Percentiles rank a stretch among this genome's conserved stretches.
phyloP scores from a whole-genome alignment of 35 echinoderm and acorn worm genomes.

The Patiria miniata region DNA sequence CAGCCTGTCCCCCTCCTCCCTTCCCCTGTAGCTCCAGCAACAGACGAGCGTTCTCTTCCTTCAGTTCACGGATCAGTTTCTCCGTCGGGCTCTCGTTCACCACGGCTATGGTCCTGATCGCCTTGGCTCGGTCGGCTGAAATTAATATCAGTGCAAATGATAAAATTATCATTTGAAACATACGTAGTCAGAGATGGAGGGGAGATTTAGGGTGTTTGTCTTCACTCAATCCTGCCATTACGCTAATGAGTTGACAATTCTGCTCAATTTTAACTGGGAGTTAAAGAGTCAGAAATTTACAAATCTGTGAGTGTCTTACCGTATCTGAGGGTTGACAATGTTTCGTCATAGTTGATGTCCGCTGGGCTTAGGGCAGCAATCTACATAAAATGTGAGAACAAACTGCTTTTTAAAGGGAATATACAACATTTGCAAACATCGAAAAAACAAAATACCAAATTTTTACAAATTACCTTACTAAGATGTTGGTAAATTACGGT shows the following conservation, averaged over 20 bases:
- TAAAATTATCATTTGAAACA: too few species aligned
- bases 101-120: constrained; percentile 94
- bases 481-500: too few species aligned
- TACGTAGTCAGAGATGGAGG: too few species aligned
- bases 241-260: too few species aligned
- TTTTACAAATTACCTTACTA: too few species aligned
- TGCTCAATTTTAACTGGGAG: too few species aligned
- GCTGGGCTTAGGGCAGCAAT: constrained; percentile 95
- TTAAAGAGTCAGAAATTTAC: background rate
- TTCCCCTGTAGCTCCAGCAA: constrained; percentile 65
- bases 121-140: constrained; percentile 85
- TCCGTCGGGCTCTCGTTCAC: constrained; percentile 97
- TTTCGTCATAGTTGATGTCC: constrained; percentile 93
- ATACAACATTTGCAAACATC: too few species aligned
- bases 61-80: constrained; percentile 89
- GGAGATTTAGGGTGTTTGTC: too few species aligned
- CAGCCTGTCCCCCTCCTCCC: constrained; percentile 55
- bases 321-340: constrained; percentile 88
- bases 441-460: too few species aligned
- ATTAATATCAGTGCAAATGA: background rate
- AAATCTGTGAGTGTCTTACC: constrained; percentile 49
- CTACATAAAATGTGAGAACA: constrained; percentile 44
- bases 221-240: too few species aligned
- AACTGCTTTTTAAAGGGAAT: background rate
- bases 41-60: constrained; percentile 93